Evolutionary conservation across 2,888 invertebrate genomes (phyloP).

Genomic region (Tetheella fluctuosa): DNA sequence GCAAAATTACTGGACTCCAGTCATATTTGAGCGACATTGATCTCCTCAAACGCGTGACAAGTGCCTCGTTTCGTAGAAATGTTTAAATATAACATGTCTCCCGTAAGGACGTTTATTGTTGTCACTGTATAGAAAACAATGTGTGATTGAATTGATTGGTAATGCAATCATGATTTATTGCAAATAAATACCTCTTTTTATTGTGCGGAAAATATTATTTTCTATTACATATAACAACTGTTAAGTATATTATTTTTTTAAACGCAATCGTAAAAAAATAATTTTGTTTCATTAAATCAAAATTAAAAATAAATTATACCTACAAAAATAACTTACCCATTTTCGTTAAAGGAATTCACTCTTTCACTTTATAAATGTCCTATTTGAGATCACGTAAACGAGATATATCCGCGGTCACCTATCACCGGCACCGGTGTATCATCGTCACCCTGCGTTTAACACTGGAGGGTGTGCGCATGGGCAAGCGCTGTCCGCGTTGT

Average conservation of each 20-base stretch:
- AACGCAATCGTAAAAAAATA: background rate
- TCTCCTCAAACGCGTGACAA: slow-evolving; percentile 16
- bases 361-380: slow-evolving; percentile 68
- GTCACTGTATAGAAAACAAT: background rate
- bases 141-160: background rate
- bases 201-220: background rate
- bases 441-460: slow-evolving; percentile 69
- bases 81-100: slow-evolving; percentile 19
- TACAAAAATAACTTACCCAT: slow-evolving; percentile 66
- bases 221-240: background rate
- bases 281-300: background rate
- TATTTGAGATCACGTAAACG: slow-evolving; percentile 69
- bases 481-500: slow-evolving; percentile 47
- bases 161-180: background rate
- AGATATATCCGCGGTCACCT: slow-evolving; percentile 56
- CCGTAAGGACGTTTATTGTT: slow-evolving; percentile 27
- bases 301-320: slow-evolving; percentile 14
- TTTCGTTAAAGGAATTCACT: slow-evolving; percentile 64
- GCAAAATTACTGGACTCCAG: slow-evolving; percentile 36
- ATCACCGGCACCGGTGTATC: slow-evolving; percentile 60
- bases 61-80: background rate
- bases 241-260: background rate
- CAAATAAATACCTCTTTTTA: background rate
- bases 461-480: slow-evolving; percentile 57
- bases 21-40: slow-evolving; percentile 43